Evolutionary conservation across 1,140 invertebrate species (phyloP), one percentile per base, ranked within the genome.

Genomic region (Ostrea denselamellosa): DNA sequence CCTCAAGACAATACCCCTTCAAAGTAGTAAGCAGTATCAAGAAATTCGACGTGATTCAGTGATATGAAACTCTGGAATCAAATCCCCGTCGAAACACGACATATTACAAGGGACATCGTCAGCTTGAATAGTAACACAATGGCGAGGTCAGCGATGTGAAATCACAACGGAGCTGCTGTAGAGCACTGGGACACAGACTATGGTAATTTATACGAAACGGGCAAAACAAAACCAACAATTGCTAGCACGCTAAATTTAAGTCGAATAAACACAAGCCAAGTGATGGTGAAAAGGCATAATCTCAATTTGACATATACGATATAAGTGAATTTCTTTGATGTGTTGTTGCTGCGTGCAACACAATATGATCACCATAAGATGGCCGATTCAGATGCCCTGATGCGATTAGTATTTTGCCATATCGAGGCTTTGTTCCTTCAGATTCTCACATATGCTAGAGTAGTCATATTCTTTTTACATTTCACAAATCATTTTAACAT

Each of bases 141-240:
- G 28, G 68, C 68, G 28, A 14, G 68, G 68, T 77, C 68, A 77
- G 22, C 17, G 68, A 77, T 14, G 68, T 77, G 25, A 77, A 77
- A 14, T 77, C 10, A 28, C 25, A 77, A 77, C 68, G 28, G 68
- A 44, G 8, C 28, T 77, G 68, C 25, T 77, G 68, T 77, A 77
- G 68, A 77, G 68, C 68, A 28, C 0, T 8, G 28, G 8, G 25
- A 25, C 14, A 9, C 8, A 34, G 25, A 14, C 8, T 77, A 77
- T 77, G 68, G 68, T 77, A 77, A 77, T 77, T 77, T 25, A 77
- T 77, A 77, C 68, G 28, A 34, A 77, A 17, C 9, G 25, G 68
- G 68, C 68, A 77, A 77, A 77, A 77, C 68, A 77, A 77, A 77
- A 77, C 68, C 68, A 77, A 77, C 68, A 77, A 77, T 77, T 77